Evolutionary conservation across 2,113 vertebrate species (phyloP).

Genomic region (Macrotis lagotis): DNA sequence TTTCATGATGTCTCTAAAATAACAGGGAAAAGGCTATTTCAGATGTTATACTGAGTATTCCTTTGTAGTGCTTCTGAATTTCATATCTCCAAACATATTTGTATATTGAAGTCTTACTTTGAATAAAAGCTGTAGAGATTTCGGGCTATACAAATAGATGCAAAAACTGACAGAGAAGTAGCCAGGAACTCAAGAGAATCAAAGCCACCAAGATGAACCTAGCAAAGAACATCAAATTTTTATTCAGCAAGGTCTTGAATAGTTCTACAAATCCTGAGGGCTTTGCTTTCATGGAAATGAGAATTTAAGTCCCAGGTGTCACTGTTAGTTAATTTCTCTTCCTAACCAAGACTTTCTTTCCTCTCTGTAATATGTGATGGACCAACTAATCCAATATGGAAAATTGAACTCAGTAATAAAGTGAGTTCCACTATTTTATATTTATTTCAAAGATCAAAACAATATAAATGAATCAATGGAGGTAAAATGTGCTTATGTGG

Average conservation of each 20-base stretch:
- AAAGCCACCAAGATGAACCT: not conserved
- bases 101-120: not conserved
- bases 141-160: not conserved
- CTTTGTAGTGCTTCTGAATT: conserved; percentile 27
- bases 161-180: not conserved
- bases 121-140: not conserved
- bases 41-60: not conserved
- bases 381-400: not conserved
- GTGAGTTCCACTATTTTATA: not conserved
- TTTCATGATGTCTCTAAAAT: conserved; percentile 16
- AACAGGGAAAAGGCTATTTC: not conserved
- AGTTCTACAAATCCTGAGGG: not conserved
- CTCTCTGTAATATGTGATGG: not conserved
- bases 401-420: not conserved
- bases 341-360: not conserved
- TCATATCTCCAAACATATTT: conserved; percentile 11
- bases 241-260: not conserved
- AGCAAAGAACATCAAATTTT: not conserved
- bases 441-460: not conserved
- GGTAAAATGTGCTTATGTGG: not conserved
- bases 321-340: not conserved
- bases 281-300: not conserved
- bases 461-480: not conserved
- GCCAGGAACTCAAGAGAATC: not conserved
- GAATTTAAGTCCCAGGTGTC: not conserved